Percentiles rank a stretch among this genome's conserved stretches.
Conservation (phyloP, 2,888 invertebrate species). For the Mallateleia sp. region DNA sequence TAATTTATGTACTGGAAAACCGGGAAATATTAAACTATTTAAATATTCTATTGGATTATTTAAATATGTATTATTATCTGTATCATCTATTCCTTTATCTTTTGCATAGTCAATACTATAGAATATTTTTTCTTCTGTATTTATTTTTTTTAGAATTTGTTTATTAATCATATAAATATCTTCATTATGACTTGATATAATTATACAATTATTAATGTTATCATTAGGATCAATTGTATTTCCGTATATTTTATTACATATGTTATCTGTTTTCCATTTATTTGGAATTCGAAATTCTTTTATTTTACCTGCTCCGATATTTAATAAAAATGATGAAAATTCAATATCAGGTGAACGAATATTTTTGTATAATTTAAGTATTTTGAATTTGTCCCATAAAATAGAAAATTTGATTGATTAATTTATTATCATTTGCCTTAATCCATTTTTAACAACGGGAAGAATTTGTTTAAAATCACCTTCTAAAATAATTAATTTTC, state of each 20-base stretch:
- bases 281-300: constrained; percentile 8
- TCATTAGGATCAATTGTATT: background rate
- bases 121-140: constrained; percentile 29
- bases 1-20: constrained; percentile 67
- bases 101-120: constrained; percentile 41
- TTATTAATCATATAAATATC: constrained; percentile 28
- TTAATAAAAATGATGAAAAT: constrained; percentile 21
- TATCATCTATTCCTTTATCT: constrained; percentile 30
- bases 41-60: constrained; percentile 62
- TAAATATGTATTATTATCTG: constrained; percentile 26
- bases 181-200: constrained; percentile 14
- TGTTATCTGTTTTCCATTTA: constrained; percentile 32
- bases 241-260: constrained; percentile 31
- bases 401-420: constrained; percentile 8
- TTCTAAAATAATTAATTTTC: background rate
- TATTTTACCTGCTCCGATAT: constrained; percentile 38
- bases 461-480: background rate
- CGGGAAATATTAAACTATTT: constrained; percentile 56
- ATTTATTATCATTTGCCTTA: background rate
- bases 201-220: no score
- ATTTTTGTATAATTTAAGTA: constrained; percentile 27
- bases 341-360: constrained; percentile 12
- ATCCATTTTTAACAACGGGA: background rate
- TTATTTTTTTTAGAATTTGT: constrained; percentile 28
- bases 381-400: constrained; percentile 35